Conservation (phyloP, 1,140 invertebrate genomes). For the Drosophila neocordata region DNA sequence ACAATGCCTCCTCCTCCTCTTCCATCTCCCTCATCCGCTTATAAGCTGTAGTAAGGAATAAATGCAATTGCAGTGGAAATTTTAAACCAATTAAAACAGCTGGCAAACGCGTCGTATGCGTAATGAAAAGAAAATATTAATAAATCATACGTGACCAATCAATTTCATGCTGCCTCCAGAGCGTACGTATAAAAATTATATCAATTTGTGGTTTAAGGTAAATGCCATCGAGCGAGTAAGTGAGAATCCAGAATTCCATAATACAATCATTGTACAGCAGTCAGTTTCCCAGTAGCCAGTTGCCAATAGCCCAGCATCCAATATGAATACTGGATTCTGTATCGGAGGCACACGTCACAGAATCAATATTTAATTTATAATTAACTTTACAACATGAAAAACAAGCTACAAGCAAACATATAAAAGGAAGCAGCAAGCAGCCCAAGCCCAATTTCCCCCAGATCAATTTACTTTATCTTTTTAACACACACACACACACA, state of each 20-base stretch:
- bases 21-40: neutral
- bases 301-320: neutral
- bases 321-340: slow-evolving; percentile 21
- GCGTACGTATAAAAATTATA: slow-evolving; percentile 19
- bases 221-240: neutral
- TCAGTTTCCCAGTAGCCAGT: no score
- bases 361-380: slow-evolving; percentile 82
- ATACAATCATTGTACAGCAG: no score
- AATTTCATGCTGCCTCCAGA: slow-evolving; percentile 60
- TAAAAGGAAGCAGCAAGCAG: neutral
- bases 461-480: slow-evolving; percentile 63
- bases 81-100: slow-evolving; percentile 81
- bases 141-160: slow-evolving; percentile 81
- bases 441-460: slow-evolving; percentile 16
- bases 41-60: slow-evolving; percentile 4
- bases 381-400: slow-evolving; percentile 81
- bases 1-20: neutral
- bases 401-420: slow-evolving; percentile 62
- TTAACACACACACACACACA: slow-evolving; percentile 68
- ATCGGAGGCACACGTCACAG: slow-evolving; percentile 50
- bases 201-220: slow-evolving; percentile 13
- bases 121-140: slow-evolving; percentile 81
- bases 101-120: slow-evolving; percentile 72
- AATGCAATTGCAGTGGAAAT: slow-evolving; percentile 66
- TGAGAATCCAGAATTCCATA: no score